phyloP scores from a whole-genome alignment of 2,113 vertebrate species.

The Sisor rabdophorus region DNA sequence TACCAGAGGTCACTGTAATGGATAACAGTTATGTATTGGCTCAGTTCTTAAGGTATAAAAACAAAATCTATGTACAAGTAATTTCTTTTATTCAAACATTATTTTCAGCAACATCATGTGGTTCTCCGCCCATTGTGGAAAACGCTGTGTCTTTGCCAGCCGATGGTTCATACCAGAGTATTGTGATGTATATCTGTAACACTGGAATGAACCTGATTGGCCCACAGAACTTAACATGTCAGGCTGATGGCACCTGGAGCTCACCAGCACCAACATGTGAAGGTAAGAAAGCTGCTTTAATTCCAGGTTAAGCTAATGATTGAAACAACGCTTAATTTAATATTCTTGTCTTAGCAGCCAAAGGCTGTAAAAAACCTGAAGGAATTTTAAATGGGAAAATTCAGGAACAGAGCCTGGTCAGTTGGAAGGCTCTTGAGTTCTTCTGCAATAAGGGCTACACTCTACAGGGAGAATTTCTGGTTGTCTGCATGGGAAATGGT shows the following conservation, averaged over 20 bases:
- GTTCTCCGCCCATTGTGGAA: conserved; percentile 76
- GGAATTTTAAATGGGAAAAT: conserved; percentile 72
- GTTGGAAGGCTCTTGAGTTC: conserved; percentile 73
- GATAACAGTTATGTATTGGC: background rate
- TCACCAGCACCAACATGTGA: conserved; percentile 79
- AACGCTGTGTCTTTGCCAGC: conserved; percentile 71
- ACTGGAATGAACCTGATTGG: conserved; percentile 79
- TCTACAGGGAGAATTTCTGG: conserved; percentile 74
- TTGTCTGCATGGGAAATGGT: conserved; percentile 76
- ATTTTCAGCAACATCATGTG: conserved; percentile 72
- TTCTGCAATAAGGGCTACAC: conserved; percentile 81
- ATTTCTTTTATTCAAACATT: background rate
- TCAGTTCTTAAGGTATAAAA: background rate
- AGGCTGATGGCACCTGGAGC: conserved; percentile 82
- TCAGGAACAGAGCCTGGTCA: conserved; percentile 73
- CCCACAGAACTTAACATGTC: conserved; percentile 72
- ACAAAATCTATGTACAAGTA: background rate
- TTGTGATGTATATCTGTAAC: conserved; percentile 77
- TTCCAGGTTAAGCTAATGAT: background rate
- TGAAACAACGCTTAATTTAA: background rate
- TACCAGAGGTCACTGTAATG: background rate
- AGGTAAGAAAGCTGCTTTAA: conserved; percentile 51
- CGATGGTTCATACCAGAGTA: conserved; percentile 71
- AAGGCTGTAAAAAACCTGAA: conserved; percentile 71
- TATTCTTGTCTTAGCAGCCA: conserved; percentile 42